Percentiles rank a stretch among this genome's conserved stretches.
These are phyloP conservation scores for Octomys mimax DNA, from an alignment of 2,797 vertebrate species.

Conservation along the genomic window DNA sequence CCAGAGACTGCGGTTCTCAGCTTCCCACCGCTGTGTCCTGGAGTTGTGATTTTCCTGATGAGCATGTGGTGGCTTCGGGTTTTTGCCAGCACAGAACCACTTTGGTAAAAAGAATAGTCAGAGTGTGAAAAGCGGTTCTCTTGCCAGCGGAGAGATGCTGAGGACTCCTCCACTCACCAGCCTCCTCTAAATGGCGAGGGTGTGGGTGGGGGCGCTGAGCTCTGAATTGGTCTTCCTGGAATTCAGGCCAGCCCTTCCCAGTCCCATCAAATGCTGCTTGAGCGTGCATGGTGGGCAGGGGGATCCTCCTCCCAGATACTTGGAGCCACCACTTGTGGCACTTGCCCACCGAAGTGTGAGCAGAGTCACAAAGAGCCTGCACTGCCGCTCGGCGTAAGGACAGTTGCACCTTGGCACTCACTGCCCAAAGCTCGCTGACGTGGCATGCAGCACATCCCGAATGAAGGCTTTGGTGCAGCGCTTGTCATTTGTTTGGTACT, in stretches of 20 bases:
- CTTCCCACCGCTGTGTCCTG: background rate
- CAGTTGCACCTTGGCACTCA: background rate
- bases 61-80: background rate
- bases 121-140: background rate
- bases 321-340: background rate
- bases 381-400: background rate
- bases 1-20: background rate
- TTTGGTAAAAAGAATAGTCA: background rate
- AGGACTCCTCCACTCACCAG: background rate
- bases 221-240: background rate
- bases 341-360: background rate
- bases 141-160: background rate
- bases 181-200: background rate
- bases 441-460: background rate
- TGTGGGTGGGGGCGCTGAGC: background rate
- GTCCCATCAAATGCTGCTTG: background rate
- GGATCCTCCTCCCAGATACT: background rate
- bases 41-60: background rate
- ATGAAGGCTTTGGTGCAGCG: background rate
- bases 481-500: background rate
- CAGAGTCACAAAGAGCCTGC: background rate
- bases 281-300: accelerated
- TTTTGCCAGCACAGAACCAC: background rate
- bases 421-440: background rate
- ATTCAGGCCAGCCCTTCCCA: background rate